These are phyloP conservation scores for Poicephalus gulielmi DNA, from an alignment of 2,113 vertebrate genomes.

Conservation along the genomic window DNA sequence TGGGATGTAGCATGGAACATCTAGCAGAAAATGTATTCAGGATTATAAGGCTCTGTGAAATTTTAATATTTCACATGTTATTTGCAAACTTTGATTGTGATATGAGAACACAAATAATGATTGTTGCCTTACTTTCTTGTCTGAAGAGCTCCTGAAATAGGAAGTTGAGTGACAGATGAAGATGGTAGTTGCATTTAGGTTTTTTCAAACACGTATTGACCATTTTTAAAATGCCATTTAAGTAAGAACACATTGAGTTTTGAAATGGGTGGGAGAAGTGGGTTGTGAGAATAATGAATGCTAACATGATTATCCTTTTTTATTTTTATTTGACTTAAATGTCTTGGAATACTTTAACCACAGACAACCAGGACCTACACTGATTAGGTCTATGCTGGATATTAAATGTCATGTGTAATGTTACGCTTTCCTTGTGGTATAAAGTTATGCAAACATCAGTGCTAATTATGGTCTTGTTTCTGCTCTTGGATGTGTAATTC, in stretches of 20 bases:
- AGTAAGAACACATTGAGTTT: background rate
- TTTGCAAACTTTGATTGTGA: background rate
- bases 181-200: background rate
- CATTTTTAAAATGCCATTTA: conserved; percentile 17
- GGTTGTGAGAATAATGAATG: conserved; percentile 3
- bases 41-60: background rate
- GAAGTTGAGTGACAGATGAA: background rate
- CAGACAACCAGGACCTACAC: background rate
- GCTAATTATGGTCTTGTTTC: background rate
- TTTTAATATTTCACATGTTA: background rate
- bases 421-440: background rate
- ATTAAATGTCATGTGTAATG: background rate
- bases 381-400: background rate
- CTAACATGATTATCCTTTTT: conserved; percentile 4
- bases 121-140: background rate
- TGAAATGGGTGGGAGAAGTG: conserved; percentile 19
- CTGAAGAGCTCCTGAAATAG: background rate
- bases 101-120: background rate
- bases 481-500: background rate
- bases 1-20: background rate
- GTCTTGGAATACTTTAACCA: background rate
- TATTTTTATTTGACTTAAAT: background rate
- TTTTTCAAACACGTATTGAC: background rate
- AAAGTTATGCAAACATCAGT: background rate
- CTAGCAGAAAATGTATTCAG: background rate